Conservation (phyloP, 2,113 vertebrate genomes). For the Balaeniceps rex region DNA sequence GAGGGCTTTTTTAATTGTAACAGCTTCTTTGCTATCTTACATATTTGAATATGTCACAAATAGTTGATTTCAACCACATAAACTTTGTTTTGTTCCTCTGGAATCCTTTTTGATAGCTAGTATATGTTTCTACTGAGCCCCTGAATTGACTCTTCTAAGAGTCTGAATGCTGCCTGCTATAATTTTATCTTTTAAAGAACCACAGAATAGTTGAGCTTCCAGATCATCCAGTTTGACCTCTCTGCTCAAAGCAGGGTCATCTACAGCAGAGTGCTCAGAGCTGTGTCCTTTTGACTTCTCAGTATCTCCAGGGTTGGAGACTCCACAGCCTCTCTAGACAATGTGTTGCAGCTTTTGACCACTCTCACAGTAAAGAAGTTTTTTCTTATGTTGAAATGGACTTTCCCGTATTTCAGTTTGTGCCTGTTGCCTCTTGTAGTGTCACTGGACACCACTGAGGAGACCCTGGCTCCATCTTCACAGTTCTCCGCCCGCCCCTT, state of each 20-base stretch:
- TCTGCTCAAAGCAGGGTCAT: neutral
- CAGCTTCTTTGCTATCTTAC: neutral
- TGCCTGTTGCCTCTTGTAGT: neutral
- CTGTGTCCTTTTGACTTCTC: neutral
- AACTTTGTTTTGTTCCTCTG: neutral
- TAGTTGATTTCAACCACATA: neutral
- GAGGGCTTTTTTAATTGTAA: neutral
- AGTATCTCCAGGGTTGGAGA: neutral
- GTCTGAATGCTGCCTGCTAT: neutral
- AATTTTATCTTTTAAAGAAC: neutral
- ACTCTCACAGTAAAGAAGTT: neutral
- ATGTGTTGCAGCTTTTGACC: neutral
- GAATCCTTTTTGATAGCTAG: neutral
- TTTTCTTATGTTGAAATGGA: neutral
- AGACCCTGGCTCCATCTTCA: neutral
- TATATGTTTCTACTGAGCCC: neutral
- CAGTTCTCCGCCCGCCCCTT: neutral
- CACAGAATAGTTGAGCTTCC: neutral
- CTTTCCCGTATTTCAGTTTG: neutral
- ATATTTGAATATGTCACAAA: neutral
- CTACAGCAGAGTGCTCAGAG: neutral
- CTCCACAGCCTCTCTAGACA: neutral
- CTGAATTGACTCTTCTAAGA: neutral
- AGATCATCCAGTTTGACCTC: neutral
- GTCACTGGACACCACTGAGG: neutral